A percentile compares a stretch with the other conserved stretches of the same genome.
phyloP scores from a whole-genome alignment of 2,888 invertebrate genomes.

The Polydesmus complanatus region DNA sequence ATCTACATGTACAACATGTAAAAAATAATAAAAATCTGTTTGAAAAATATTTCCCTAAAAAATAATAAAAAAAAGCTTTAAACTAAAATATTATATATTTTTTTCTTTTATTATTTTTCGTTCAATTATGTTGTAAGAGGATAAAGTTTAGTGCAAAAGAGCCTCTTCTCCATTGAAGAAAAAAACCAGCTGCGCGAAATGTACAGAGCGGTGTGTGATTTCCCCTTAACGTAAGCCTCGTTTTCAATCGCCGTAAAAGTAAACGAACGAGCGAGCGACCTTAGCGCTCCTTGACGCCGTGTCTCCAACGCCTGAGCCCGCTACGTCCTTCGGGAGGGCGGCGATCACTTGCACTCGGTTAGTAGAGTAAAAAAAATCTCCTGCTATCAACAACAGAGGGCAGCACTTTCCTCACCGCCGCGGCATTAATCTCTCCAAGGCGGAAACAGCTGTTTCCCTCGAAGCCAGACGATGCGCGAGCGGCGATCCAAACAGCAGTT shows the following conservation, averaged over 20 bases:
- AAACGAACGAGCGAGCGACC: background rate
- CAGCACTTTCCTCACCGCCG: background rate
- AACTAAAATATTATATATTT: too few species aligned
- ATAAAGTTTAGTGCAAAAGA: too few species aligned
- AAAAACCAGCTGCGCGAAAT: background rate
- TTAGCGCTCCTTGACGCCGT: background rate
- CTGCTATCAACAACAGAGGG: background rate
- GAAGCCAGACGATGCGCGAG: background rate
- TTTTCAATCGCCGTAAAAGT: too few species aligned
- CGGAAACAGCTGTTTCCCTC: slow-evolving; percentile 10
- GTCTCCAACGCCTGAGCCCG: background rate
- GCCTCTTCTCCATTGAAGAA: background rate
- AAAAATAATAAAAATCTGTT: too few species aligned
- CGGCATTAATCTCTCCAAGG: slow-evolving; percentile 7
- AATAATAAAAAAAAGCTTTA: too few species aligned
- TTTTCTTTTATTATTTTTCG: too few species aligned
- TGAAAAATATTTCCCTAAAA: too few species aligned
- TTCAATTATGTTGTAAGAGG: too few species aligned
- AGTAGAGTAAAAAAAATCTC: background rate
- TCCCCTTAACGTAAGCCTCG: too few species aligned
- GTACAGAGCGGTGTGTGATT: background rate
- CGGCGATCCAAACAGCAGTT: background rate
- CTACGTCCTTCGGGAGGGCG: background rate
- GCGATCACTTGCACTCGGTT: slow-evolving; percentile 1
- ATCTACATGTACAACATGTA: too few species aligned